Conservation (phyloP, 2,888 invertebrate genomes). For the Nysson spinosus region DNA sequence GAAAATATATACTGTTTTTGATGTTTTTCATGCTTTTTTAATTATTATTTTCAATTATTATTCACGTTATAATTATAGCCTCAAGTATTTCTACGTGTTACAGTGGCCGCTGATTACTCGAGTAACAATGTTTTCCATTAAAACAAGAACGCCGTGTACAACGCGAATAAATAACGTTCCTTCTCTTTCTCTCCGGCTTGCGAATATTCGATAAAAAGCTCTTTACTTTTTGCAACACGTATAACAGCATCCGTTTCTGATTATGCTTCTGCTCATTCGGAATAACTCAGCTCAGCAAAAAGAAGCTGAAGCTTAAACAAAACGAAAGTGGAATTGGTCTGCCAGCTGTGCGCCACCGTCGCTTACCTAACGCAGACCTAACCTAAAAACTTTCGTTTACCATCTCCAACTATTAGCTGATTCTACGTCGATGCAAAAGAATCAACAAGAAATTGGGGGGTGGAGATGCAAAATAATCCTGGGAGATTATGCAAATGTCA, state of each 20-base stretch:
- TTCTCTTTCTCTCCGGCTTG: no score
- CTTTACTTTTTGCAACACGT: not conserved
- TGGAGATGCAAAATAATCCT: no score
- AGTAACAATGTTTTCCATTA: not conserved
- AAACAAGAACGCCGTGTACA: not conserved
- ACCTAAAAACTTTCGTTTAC: slow-evolving; percentile 4
- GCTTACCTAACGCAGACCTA: slow-evolving; percentile 7
- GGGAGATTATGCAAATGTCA: no score
- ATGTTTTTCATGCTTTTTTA: no score
- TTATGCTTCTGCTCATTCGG: not conserved
- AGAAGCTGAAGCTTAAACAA: not conserved
- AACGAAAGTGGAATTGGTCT: slow-evolving; percentile 2
- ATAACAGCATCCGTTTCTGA: not conserved
- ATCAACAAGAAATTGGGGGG: not conserved
- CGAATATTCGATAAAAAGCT: not conserved
- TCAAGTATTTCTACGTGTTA: not conserved
- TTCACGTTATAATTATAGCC: no score
- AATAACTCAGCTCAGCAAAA: slow-evolving; percentile 1
- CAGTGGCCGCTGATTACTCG: not conserved
- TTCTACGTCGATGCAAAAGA: slow-evolving; percentile 24
- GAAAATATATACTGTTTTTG: no score
- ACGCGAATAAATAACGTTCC: slow-evolving; percentile 4
- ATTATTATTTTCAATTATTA: no score
- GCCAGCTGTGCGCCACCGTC: not conserved
- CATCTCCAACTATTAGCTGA: slow-evolving; percentile 9